Conservation (phyloP, 2,113 vertebrate species). For the Hippolais icterina region DNA sequence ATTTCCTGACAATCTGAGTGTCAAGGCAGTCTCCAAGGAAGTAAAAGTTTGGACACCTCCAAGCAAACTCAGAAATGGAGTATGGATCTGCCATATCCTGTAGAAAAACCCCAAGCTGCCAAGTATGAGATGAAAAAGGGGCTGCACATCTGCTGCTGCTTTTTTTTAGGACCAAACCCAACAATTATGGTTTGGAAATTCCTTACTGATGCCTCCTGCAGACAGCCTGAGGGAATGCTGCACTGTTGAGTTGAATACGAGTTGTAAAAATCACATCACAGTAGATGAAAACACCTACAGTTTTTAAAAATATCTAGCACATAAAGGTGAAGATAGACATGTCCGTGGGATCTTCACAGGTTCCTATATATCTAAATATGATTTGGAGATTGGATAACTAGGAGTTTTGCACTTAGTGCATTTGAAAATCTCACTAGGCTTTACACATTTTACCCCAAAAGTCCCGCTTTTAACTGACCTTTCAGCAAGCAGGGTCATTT, state of each 20-base stretch:
- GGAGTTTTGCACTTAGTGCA: background rate
- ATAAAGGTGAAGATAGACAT: background rate
- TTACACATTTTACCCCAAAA: background rate
- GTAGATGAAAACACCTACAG: background rate
- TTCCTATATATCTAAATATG: background rate
- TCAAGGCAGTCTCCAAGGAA: background rate
- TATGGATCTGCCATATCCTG: background rate
- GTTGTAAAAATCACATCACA: background rate
- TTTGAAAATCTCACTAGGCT: background rate
- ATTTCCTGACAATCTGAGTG: background rate
- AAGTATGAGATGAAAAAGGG: background rate
- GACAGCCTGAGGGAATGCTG: background rate
- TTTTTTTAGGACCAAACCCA: background rate
- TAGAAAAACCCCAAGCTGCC: background rate
- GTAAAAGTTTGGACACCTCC: background rate
- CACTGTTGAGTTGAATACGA: background rate
- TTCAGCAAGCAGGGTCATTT: background rate
- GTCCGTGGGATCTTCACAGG: background rate
- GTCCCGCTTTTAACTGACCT: background rate
- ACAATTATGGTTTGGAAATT: background rate
- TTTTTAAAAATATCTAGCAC: background rate
- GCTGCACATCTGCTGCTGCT: background rate
- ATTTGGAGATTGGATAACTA: background rate
- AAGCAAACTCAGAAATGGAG: background rate
- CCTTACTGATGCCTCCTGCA: background rate